Base-by-base conservation (phyloP, 2,888 invertebrate species). In the Chrysodeixis includens region DNA sequence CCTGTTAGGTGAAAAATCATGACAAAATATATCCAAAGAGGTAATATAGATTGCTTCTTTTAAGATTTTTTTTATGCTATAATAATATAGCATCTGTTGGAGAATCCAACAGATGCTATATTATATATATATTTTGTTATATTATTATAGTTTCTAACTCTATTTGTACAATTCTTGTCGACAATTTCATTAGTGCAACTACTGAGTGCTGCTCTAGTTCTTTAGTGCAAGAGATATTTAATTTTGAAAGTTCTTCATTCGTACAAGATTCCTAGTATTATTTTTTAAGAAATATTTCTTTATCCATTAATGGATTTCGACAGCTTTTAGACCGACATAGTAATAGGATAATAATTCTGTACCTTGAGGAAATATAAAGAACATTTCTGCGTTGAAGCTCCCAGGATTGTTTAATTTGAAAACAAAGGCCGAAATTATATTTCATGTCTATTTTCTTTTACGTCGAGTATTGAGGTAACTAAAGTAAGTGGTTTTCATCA, bases 401-500 rank as follows among this genome's bases (percentile, higher is more conserved):
- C 12, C 2, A 22, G 22, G 20, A 40, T 8, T 22, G 35, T 7
- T 20, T 14, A 4, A 20, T 18, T 35, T n/a, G 12, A 18, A 30
- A 30, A 18, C 14, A 32, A 26, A 26, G 3, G 6, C 26, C 9
- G 7, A 44, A 26, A 44, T 44, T 22, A 10, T 57, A 26, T 30
- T 65, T 40, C 20, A 10, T 8, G 7, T 40, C 8, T 10, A 5
- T 30, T 63, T 49, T 61, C 20, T 57, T 65, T 60, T 44, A 35
- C 22, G n/a, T 49, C 7, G 35, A 2, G 51, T 52, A 44, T n/a
- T 49, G 46, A 49, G 20, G 46, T 49, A 49, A 49, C 16, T 56
- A 22, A 63, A 44, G 44, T 49, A 52, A 71, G 63, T 75, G 66
- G 44, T 67, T 64, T 66, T 44, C 16, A 55, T 67, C 64, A 52